These are phyloP conservation scores for Bombyx mandarina DNA, from an alignment of 1,140 invertebrate genomes.

Conservation along the genomic window DNA sequence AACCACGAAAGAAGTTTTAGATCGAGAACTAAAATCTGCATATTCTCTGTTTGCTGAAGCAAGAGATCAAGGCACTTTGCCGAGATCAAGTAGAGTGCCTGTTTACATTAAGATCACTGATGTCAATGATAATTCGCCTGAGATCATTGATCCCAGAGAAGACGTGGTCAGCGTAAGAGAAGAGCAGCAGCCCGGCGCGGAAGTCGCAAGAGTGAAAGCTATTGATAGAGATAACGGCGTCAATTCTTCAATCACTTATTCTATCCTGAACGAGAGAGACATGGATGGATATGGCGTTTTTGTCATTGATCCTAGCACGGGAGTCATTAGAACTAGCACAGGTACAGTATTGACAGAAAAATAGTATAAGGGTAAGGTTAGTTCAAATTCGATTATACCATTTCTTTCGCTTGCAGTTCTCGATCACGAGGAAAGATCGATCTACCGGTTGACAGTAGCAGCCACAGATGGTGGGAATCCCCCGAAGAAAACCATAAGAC, in stretches of 20 bases:
- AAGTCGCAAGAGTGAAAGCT: constrained; percentile 88
- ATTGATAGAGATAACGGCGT: constrained; percentile 89
- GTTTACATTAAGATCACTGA: constrained; percentile 84
- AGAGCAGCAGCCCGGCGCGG: constrained; percentile 87
- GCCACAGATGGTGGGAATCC: constrained; percentile 90
- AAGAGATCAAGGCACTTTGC: constrained; percentile 85
- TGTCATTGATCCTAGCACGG: constrained; percentile 87
- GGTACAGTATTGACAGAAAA: constrained; percentile 30
- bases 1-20: constrained; percentile 83
- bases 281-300: constrained; percentile 88
- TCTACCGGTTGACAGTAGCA: constrained; percentile 88
- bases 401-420: constrained; percentile 71
- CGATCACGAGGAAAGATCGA: constrained; percentile 91
- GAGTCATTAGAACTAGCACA: constrained; percentile 88
- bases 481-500: constrained; percentile 82
- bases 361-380: background rate
- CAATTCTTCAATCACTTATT: constrained; percentile 91
- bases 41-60: constrained; percentile 90
- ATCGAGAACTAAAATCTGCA: constrained; percentile 83
- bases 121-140: constrained; percentile 92
- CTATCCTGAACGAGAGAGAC: constrained; percentile 86
- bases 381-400: background rate
- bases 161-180: constrained; percentile 90
- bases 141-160: constrained; percentile 89
- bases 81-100: constrained; percentile 79